phyloP scores from a whole-genome alignment of 2,888 invertebrate species.

The Flexamia atlantica region DNA sequence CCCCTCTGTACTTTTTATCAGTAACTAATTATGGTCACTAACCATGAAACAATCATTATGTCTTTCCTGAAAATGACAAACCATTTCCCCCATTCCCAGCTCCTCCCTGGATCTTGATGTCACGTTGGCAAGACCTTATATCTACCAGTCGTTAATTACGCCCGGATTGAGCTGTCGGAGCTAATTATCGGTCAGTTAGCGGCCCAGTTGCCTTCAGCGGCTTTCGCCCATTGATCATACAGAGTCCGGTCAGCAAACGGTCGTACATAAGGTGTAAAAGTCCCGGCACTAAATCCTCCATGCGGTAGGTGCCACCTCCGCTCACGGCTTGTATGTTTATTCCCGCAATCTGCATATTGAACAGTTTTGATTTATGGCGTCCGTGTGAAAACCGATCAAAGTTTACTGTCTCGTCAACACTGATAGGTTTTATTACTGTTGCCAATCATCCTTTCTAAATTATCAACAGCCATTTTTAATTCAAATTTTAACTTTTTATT shows the following conservation, averaged over 20 bases:
- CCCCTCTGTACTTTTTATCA: too few relatives aligned
- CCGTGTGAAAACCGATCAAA: not conserved
- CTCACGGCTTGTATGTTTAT: not conserved
- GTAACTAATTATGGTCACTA: too few relatives aligned
- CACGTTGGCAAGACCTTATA: not conserved
- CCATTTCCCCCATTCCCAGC: not conserved
- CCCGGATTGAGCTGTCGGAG: conserved; percentile 15
- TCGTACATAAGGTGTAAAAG: not conserved
- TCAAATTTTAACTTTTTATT: too few relatives aligned
- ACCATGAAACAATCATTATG: too few relatives aligned
- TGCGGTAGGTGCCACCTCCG: not conserved
- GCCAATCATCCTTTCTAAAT: too few relatives aligned
- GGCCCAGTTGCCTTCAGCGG: not conserved
- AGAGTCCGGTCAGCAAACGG: not conserved
- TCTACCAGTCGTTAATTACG: conserved; percentile 8
- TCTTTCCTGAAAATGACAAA: not conserved
- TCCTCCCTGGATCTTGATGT: not conserved
- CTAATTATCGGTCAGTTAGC: conserved; percentile 23
- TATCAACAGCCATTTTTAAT: too few relatives aligned
- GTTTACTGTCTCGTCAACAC: too few relatives aligned
- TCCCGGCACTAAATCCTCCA: not conserved
- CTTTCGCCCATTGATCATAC: conserved; percentile 28
- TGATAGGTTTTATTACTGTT: too few relatives aligned
- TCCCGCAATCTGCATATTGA: not conserved
- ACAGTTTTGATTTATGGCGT: not conserved